Base-by-base conservation (phyloP, 2,888 invertebrate species). In the Platerodrilus igneus region DNA sequence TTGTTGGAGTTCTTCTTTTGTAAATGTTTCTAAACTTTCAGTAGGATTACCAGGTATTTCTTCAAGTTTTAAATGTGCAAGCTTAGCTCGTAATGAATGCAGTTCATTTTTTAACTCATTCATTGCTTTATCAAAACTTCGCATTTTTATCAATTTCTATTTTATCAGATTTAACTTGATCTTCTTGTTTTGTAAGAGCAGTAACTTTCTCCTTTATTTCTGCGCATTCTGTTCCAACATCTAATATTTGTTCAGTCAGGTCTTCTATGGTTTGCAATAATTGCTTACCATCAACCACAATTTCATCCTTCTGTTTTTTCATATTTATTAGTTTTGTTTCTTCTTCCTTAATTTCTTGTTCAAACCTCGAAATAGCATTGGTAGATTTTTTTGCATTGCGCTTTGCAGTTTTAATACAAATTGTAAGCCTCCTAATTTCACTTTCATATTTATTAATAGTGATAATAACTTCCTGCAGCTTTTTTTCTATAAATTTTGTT, bases 71-170 rank as follows among this genome's bases (percentile, higher is more conserved):
- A 53, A 41, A 8, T 47, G 35, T 1, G 20, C 27, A 13, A 48
- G 43, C 67, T 76, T 74, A 56, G 64, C 70, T 39, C 71, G 68
- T 64, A 76, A 78, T 28, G 74, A 67, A 0, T 80, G 78, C 17
- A 77, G 72, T 37, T 76, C 74, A 1, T 66, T 63, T 44, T 69
- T 71, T 7, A 75, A 70, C 1, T 80, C 81, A 1, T 74, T 68
- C 10, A 86, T 60, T 10, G 71, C 65, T 31, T 77, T 78, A 13
- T 75, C 72, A 37, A 77, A 69, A 2, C n/a, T n/a, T n/a, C n/a
- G n/a, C n/a, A n/a, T n/a, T n/a, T n/a, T n/a, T n/a, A 42, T 85
- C 83, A 0, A 87, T 72, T 55, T 90, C 88, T 0, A 93, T 71
- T 27, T 85, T 77, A 34, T 79, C 71, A 1, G 79, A 73, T 57